phyloP scores from a whole-genome alignment of 2,113 vertebrate genomes.

The Malaclemys terrapin region DNA sequence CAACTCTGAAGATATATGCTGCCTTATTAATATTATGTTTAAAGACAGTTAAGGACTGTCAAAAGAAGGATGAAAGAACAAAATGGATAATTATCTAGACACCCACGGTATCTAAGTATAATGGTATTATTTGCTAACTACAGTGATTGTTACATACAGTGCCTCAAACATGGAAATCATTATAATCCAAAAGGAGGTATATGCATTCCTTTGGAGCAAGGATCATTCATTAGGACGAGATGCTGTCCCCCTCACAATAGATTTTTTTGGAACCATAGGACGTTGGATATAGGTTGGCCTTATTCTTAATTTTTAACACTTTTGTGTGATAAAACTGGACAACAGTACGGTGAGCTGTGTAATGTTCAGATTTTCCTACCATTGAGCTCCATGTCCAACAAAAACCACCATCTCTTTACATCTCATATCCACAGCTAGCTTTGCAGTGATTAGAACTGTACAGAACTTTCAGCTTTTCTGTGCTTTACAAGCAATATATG shows the following conservation, averaged over 20 bases:
- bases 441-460: neutral
- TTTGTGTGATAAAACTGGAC: neutral
- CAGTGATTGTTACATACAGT: neutral
- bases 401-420: neutral
- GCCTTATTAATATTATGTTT: rapidly evolving
- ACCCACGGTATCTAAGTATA: neutral
- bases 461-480: neutral
- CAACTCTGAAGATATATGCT: rapidly evolving
- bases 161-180: too few species aligned
- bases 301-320: neutral
- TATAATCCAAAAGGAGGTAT: neutral
- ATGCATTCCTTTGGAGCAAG: neutral
- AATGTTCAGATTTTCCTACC: neutral
- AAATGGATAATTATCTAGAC: neutral
- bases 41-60: neutral
- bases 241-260: neutral
- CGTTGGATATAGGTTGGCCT: rapidly evolving
- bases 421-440: neutral
- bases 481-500: neutral
- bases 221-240: neutral
- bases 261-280: neutral
- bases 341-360: neutral
- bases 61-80: neutral
- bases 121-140: neutral
- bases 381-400: neutral